Base-by-base conservation (phyloP, 1,140 invertebrate species). In the Holcopasites calliopsidis region DNA sequence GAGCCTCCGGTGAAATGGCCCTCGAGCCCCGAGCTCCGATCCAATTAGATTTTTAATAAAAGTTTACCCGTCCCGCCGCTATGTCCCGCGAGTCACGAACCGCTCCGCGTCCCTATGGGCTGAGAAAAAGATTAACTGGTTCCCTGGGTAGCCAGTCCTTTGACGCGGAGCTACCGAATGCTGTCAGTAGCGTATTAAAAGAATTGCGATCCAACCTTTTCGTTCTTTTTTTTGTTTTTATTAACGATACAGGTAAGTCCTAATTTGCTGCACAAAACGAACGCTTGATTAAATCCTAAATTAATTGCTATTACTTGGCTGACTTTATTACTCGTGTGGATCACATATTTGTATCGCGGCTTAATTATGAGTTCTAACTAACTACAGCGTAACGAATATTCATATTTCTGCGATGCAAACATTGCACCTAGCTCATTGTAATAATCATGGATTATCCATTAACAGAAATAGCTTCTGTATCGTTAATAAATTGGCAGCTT, bases 1-100 rank as follows among this genome's bases (percentile, higher is more conserved):
- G 18, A 58, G 26, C 35, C 38, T 42, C n/a, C 35, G n/a, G 54
- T 50, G 62, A 74, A 82, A 70, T 83, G 57, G 79, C 69, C 70
- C 75, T 64, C 57, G 44, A 75, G 80, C 64, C 76, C 70, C 62
- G 54, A 76, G 75, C 79, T 80, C 81, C 79, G 84, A 86, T 86
- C 82, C 85, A 86, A 86, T 86, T 85, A 86, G 82, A 85, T 86
- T 86, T 86, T 86, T 86, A 86, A 86, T 86, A 86, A 86, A 86
- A 86, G 85, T 86, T 86, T 85, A 82, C 62, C 72, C 84, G 77
- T 86, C 79, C 68, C 68, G 73, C 71, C 78, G 60, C 55, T 68
- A 50, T 62, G 52, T 47, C 31, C 52, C 78, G 70, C 66, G 62
- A 78, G 78, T 84, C 83, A 84, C 83, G 82, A 78, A 75, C 75